Evolutionary conservation across 2,113 vertebrate species (phyloP), one percentile per base, ranked within the genome.

Genomic region (Nerophis lumbriciformis): DNA sequence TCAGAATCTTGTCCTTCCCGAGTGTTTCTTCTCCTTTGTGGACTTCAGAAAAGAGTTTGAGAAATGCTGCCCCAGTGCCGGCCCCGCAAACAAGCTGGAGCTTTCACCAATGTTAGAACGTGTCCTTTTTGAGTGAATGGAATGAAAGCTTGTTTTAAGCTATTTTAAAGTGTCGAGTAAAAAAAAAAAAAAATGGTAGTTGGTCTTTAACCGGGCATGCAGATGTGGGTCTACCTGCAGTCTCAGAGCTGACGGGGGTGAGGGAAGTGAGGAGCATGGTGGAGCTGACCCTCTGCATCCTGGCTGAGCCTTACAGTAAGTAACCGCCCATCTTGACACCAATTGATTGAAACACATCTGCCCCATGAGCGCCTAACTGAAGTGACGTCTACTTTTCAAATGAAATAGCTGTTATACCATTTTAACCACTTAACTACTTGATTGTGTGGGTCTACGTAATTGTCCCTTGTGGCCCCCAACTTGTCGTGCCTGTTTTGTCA

Each of bases 21-120:
- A 95, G 72, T 92, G 91, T 83, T 98, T 97, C 89, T 95, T 94
- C 85, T 94, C 95, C 19, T 98, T 97, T 82, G 93, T 93, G 69
- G 95, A 98, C 72, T 77, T 95, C 65, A 93, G 82, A 77, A 96
- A 92, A 81, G 95, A 97, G 77, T 96, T 98, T 83, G 88, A 93
- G 36, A 80, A 86, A 74, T 94, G 92, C 75, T 96, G 93, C 63
- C 92, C 93, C 14, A 91, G 86, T 35, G 80, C 89, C 51, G 88
- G 88, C 70, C 53, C 91, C 1, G 82, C 84, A 66, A 90, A 91
- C 73, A 93, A 94, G 69, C 92, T 92, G 74, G 90, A 91, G 0
- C 88, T 94, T 61, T 61, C 90, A 68, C 91, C 90, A 59, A 98
- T 98, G 94, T 87, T 94, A 74, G 94, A 98, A 79, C 93, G 95